Base-by-base conservation (phyloP, 2,113 vertebrate genomes). In the rat (Rattus norvegicus) region DNA sequence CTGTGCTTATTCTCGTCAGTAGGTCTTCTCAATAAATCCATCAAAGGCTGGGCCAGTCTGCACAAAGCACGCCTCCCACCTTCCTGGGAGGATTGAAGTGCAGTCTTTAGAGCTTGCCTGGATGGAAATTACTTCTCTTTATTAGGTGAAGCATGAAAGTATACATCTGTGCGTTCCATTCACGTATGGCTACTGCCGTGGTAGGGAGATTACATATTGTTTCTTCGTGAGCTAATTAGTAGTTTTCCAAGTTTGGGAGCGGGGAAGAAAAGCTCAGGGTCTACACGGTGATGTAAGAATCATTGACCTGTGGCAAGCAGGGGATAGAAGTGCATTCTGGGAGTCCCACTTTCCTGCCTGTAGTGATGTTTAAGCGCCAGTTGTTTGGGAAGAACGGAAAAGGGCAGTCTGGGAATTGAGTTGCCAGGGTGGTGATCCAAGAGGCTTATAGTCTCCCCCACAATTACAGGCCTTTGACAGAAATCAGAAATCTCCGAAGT, bases 21-120 rank as follows among this genome's bases (percentile, higher is more conserved):
- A 76, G 39, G 47, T 88, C 93, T 94, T 88, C 30, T 94, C 90
- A 94, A 72, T 95, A 97, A 96, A 94, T 96, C 70, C 3, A 11
- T 88, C 94, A 88, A 77, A 95, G 65, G 56, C 83, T 52, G 85
- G 54, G 52, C 91, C 11, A 16, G 75, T 47, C 30, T 94, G 90
- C 76, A 95, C 59, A 90, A 88, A 96, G 67, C 70, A 30, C 3
- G 5, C 47, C 93, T 85, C 86, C 79, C 10, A 16, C 36, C 49
- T 90, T 92, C 75, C 76, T 61, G 3, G 1, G 12, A 0, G 20
- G 67, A 52, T 70, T 88, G 59, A 91, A 93, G 89, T 12, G 26
- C 20, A 28, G 47, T 28, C 13, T 36, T 61, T 65, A 90, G 90
- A 93, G 28, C 83, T 77, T 12, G 9, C 33, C 76, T 49, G 65